phyloP scores from a whole-genome alignment of 2,797 vertebrate species.

The Xenopus petersii region DNA sequence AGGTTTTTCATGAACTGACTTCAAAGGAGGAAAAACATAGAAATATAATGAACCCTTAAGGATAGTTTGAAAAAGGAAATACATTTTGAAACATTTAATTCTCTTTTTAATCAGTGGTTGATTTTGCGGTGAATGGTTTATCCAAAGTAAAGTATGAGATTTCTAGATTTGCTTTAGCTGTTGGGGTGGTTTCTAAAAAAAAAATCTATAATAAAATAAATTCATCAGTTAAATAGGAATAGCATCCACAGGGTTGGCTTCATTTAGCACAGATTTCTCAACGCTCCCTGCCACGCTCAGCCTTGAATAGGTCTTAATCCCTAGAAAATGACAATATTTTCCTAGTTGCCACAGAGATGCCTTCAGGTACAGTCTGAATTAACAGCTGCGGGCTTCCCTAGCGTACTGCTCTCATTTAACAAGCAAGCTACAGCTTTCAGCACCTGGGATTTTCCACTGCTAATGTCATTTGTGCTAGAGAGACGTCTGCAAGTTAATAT shows the following conservation, averaged over 20 bases:
- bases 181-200: no score
- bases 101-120: no score
- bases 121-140: no score
- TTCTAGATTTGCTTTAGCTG: no score
- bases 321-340: constrained; percentile 26
- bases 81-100: no score
- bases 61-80: no score
- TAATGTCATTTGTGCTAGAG: constrained; percentile 39
- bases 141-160: no score
- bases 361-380: not conserved
- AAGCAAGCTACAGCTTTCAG: constrained; percentile 35
- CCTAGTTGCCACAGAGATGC: constrained; percentile 32
- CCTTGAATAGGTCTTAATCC: not conserved
- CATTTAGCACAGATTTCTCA: not conserved
- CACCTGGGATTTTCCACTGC: constrained; percentile 39
- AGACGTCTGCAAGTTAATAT: constrained; percentile 21
- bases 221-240: not conserved
- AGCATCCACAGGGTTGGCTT: constrained; percentile 4
- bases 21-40: no score
- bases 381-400: constrained; percentile 38
- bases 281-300: constrained; percentile 1
- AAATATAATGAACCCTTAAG: no score
- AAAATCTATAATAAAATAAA: no score
- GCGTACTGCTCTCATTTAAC: constrained; percentile 21
- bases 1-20: no score